These are phyloP conservation scores for Cydia amplana DNA, from an alignment of 1,140 invertebrate species.

Conservation along the genomic window DNA sequence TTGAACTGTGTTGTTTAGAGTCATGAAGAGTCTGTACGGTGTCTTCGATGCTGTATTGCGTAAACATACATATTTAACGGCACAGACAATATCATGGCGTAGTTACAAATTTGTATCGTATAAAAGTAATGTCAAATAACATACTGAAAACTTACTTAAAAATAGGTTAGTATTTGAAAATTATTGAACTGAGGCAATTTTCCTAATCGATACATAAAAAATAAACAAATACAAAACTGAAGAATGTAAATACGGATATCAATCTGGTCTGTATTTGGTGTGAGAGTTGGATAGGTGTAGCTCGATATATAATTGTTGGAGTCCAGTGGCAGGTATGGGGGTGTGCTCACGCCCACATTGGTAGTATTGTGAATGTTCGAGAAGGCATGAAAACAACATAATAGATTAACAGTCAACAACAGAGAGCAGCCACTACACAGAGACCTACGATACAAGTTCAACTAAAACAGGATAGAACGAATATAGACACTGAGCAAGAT, in stretches of 20 bases:
- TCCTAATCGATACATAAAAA: slow-evolving; percentile 35
- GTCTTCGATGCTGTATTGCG: slow-evolving; percentile 40
- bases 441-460: slow-evolving; percentile 73
- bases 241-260: slow-evolving; percentile 46
- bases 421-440: slow-evolving; percentile 80
- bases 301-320: slow-evolving; percentile 75
- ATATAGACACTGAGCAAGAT: slow-evolving; percentile 51
- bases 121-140: slow-evolving; percentile 34
- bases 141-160: slow-evolving; percentile 35
- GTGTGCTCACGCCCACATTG: slow-evolving; percentile 74
- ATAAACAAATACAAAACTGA: slow-evolving; percentile 39
- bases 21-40: slow-evolving; percentile 66
- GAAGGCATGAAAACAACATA: slow-evolving; percentile 78
- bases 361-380: slow-evolving; percentile 78
- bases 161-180: slow-evolving; percentile 37
- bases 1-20: slow-evolving; percentile 61
- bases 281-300: slow-evolving; percentile 75
- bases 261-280: slow-evolving; percentile 72
- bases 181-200: slow-evolving; percentile 23
- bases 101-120: slow-evolving; percentile 12
- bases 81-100: slow-evolving; percentile 33
- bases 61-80: slow-evolving; percentile 29
- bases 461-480: slow-evolving; percentile 69
- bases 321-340: slow-evolving; percentile 73
- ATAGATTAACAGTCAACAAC: slow-evolving; percentile 78